phyloP scores from a whole-genome alignment of 2,888 invertebrate species.

The Patella depressa region DNA sequence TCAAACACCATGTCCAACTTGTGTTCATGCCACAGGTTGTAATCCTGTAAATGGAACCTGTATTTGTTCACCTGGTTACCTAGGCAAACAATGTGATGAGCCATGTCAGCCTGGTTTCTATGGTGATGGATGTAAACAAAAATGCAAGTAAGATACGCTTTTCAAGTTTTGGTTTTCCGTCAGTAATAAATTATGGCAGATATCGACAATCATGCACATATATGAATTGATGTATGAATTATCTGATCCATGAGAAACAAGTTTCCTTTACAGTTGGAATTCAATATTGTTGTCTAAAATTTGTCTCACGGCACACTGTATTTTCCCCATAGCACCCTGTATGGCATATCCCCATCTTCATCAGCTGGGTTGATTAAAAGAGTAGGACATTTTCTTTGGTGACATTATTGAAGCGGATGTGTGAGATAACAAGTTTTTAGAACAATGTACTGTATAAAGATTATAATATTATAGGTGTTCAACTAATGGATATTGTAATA shows the following conservation, averaged over 20 bases:
- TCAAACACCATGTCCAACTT: conserved; percentile 44
- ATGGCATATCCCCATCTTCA: too few relatives aligned
- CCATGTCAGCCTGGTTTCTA: conserved; percentile 51
- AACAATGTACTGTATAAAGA: too few relatives aligned
- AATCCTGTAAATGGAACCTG: conserved; percentile 44
- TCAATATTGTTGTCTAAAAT: too few relatives aligned
- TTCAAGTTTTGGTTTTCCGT: neutral
- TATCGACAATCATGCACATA: neutral
- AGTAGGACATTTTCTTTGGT: too few relatives aligned
- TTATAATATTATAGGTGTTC: conserved; percentile 35
- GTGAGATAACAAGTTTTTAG: too few relatives aligned
- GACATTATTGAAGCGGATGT: too few relatives aligned
- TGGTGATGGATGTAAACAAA: conserved; percentile 50
- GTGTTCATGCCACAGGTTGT: conserved; percentile 43
- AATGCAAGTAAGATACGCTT: conserved; percentile 43
- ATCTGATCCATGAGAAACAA: too few relatives aligned
- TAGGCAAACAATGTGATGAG: conserved; percentile 50
- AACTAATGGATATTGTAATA: conserved; percentile 48
- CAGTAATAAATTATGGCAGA: neutral
- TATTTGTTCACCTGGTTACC: conserved; percentile 51
- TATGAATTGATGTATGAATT: too few relatives aligned
- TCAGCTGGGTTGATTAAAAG: too few relatives aligned
- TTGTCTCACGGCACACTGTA: too few relatives aligned
- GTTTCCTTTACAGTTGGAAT: too few relatives aligned
- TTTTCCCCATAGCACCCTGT: too few relatives aligned